Conservation (phyloP, 2,797 vertebrate genomes). For the Paramormyrops hopkinsi region DNA sequence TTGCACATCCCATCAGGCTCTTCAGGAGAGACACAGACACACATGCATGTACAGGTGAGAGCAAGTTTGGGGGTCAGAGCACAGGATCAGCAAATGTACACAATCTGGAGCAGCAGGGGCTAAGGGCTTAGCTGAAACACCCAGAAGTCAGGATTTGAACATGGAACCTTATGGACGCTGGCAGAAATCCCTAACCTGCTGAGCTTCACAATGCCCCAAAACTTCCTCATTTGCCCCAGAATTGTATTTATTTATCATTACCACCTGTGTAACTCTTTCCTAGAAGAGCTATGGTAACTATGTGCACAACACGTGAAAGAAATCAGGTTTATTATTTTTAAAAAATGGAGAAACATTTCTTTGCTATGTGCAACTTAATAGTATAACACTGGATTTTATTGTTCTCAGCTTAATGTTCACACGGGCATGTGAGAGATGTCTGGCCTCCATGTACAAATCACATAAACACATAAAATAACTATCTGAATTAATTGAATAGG, state of each 20-base stretch:
- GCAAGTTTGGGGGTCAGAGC: background rate
- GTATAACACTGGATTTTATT: background rate
- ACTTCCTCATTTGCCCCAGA: background rate
- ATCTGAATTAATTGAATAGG: background rate
- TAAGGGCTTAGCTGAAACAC: background rate
- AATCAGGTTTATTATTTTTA: background rate
- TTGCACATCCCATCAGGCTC: background rate
- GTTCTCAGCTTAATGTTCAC: background rate
- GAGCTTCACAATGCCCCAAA: background rate
- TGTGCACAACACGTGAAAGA: background rate
- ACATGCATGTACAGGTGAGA: background rate
- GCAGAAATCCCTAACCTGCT: background rate
- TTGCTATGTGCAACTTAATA: background rate
- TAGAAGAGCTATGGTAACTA: background rate
- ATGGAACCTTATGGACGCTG: background rate
- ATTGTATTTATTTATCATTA: background rate
- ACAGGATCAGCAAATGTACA: background rate
- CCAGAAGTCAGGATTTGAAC: background rate
- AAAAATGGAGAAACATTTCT: background rate
- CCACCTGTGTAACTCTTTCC: background rate
- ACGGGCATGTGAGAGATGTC: background rate
- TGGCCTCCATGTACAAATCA: background rate
- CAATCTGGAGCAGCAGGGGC: background rate
- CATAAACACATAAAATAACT: background rate
- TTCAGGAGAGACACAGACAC: background rate